A percentile compares a stretch with the other conserved stretches of the same genome.
Evolutionary conservation across 2,797 vertebrate species (phyloP).

Genomic region (Clarias pachynema): DNA sequence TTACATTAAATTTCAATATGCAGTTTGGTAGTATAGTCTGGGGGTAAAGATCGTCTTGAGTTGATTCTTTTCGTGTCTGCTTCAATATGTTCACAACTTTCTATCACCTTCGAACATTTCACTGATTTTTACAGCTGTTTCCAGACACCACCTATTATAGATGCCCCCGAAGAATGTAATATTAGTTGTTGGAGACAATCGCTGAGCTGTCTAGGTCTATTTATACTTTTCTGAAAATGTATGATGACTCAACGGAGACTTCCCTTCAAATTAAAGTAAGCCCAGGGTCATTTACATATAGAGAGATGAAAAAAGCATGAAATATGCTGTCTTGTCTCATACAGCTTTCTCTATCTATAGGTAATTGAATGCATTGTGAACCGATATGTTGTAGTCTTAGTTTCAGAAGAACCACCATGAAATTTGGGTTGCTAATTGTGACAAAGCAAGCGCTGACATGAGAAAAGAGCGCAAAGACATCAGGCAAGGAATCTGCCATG

Average conservation of each 20-base stretch:
- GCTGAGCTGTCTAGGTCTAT: not conserved
- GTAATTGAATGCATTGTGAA: slow-evolving; percentile 54
- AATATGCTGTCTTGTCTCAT: not conserved
- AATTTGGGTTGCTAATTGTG: slow-evolving; percentile 49
- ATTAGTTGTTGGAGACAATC: not conserved
- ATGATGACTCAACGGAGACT: not conserved
- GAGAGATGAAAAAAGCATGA: not conserved
- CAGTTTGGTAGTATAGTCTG: slow-evolving; percentile 19
- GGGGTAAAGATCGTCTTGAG: not conserved
- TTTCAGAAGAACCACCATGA: slow-evolving; percentile 56
- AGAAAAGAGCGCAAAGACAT: slow-evolving; percentile 50
- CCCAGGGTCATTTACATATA: not conserved
- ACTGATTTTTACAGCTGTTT: not conserved
- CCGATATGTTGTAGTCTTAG: slow-evolving; percentile 54
- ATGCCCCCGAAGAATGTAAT: not conserved
- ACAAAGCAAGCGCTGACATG: slow-evolving; percentile 39
- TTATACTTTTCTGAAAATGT: not conserved
- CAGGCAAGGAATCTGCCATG: slow-evolving; percentile 44
- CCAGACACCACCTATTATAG: not conserved
- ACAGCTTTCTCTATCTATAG: slow-evolving; percentile 56
- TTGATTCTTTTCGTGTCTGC: not conserved
- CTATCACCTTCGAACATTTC: not conserved
- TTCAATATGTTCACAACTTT: not conserved
- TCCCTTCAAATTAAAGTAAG: not conserved
- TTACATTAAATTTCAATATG: slow-evolving; percentile 44